Evolutionary conservation across 2,113 vertebrate genomes (phyloP).

Genomic region (Vulpes lagopus): DNA sequence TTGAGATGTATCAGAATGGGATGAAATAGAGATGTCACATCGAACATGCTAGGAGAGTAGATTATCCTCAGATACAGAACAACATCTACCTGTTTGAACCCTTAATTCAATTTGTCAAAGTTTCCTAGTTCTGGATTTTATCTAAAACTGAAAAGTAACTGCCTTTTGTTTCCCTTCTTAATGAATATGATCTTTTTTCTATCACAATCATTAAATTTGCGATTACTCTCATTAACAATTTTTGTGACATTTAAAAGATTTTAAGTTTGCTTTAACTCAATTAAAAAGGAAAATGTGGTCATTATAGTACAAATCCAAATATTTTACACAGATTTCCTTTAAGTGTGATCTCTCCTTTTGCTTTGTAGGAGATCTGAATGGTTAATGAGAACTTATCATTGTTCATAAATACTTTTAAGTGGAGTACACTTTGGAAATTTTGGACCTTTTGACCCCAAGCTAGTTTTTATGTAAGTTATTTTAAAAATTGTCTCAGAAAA

Average conservation of each 20-base stretch:
- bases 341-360: neutral
- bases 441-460: neutral
- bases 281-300: constrained; percentile 28
- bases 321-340: constrained; percentile 30
- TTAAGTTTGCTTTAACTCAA: constrained; percentile 38
- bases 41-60: neutral
- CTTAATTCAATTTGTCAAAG: neutral
- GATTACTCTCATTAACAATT: constrained; percentile 33
- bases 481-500: neutral
- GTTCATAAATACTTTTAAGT: constrained; percentile 14
- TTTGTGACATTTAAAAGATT: constrained; percentile 11
- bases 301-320: constrained; percentile 35
- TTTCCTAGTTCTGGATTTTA: neutral
- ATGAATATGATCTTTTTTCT: constrained; percentile 8
- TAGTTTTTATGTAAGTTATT: neutral
- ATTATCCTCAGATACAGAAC: neutral
- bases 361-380: neutral
- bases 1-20: neutral
- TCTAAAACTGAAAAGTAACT: constrained; percentile 22
- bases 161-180: neutral
- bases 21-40: constrained; percentile 44
- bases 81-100: constrained; percentile 19
- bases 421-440: neutral
- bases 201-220: neutral
- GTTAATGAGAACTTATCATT: constrained; percentile 19